Conservation (phyloP, 2,888 invertebrate species). For the Theretra japonica region DNA sequence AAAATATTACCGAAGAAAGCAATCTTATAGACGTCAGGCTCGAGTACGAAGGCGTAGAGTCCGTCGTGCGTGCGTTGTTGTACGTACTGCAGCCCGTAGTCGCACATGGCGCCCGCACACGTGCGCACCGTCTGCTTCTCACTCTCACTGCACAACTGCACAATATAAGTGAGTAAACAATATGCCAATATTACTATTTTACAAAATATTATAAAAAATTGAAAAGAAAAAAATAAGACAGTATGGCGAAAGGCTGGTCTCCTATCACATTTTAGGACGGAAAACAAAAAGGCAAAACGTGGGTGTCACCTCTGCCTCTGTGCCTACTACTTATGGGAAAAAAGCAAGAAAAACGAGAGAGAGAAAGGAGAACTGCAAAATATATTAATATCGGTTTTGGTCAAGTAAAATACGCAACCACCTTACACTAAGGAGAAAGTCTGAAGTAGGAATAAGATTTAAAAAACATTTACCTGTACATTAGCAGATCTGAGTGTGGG, state of each 20-base stretch:
- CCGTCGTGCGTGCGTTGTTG: slow-evolving; percentile 93
- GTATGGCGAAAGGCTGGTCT: not conserved
- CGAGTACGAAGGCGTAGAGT: slow-evolving; percentile 87
- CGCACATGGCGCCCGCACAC: slow-evolving; percentile 93
- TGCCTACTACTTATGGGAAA: too few species aligned
- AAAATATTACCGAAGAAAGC: slow-evolving; percentile 78
- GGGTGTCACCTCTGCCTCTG: too few species aligned
- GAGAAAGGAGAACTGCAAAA: too few species aligned
- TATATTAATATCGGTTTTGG: too few species aligned
- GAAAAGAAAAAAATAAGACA: too few species aligned
- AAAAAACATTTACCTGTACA: slow-evolving; percentile 61
- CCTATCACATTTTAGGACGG: not conserved
- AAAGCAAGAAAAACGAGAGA: too few species aligned
- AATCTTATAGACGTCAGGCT: slow-evolving; percentile 91
- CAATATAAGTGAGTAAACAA: not conserved
- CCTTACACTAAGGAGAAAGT: too few species aligned
- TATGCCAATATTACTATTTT: too few species aligned
- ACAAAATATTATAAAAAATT: too few species aligned
- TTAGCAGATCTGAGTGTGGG: slow-evolving; percentile 90
- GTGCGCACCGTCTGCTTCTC: slow-evolving; percentile 89
- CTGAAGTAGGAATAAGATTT: too few species aligned
- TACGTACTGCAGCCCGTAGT: slow-evolving; percentile 93
- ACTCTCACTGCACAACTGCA: slow-evolving; percentile 87
- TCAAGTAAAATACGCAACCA: too few species aligned
- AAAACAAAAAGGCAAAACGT: too few species aligned